Evolutionary conservation across 2,113 vertebrate genomes (phyloP).

Genomic region (Stictonetta naevosa): DNA sequence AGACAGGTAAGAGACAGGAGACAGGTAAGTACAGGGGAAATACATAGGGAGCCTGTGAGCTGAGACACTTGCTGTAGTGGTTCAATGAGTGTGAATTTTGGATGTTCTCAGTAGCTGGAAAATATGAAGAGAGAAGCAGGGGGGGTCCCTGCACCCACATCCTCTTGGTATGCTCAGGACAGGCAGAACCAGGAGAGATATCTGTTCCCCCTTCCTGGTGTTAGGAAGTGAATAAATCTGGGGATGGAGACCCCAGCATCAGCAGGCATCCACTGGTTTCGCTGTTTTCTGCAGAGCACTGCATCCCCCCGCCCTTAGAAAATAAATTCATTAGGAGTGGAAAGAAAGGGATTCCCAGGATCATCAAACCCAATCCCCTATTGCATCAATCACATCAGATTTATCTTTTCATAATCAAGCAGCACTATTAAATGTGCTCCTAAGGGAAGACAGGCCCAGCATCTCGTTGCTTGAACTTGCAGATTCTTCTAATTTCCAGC

Average conservation of each 20-base stretch:
- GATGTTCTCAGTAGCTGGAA: neutral
- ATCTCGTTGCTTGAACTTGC: slow-evolving; percentile 18
- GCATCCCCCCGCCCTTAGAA: neutral
- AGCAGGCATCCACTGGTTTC: neutral
- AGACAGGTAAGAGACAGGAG: neutral
- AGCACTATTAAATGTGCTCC: slow-evolving; percentile 11
- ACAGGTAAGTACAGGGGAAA: slow-evolving; percentile 21
- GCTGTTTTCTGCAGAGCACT: neutral
- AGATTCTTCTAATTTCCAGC: slow-evolving; percentile 32
- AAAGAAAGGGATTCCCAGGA: slow-evolving; percentile 46
- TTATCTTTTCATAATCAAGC: slow-evolving; percentile 62
- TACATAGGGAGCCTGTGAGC: neutral
- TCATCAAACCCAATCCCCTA: slow-evolving; percentile 38
- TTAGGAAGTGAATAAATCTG: neutral
- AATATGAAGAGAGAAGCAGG: neutral
- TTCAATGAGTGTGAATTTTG: neutral
- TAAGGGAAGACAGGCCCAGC: slow-evolving; percentile 35
- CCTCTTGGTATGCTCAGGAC: neutral
- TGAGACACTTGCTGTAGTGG: neutral
- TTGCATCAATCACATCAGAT: slow-evolving; percentile 57
- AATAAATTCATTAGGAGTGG: slow-evolving; percentile 16
- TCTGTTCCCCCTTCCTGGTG: neutral
- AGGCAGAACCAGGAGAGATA: neutral
- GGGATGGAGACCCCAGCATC: neutral
- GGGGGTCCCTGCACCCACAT: neutral